Evolutionary conservation across 37 sponge, comb jelly and placozoan genomes (phyloP).

Genomic region (Sycon ciliatum): DNA sequence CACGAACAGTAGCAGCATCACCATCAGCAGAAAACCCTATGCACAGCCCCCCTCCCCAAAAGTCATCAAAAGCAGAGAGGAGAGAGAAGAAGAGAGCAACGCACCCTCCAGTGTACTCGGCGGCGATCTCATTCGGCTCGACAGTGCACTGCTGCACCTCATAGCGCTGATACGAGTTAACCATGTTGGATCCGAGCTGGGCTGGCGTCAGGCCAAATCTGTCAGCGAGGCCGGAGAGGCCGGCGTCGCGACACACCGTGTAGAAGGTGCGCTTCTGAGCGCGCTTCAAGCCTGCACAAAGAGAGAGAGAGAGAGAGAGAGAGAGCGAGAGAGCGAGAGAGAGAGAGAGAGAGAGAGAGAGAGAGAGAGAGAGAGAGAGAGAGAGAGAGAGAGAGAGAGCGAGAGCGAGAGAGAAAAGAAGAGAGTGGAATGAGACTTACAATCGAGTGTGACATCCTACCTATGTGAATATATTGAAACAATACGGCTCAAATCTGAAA

Average conservation of each 20-base stretch:
- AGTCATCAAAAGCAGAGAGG: not conserved
- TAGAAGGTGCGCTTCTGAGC: slow-evolving; percentile 60
- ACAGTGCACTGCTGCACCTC: slow-evolving; percentile 74
- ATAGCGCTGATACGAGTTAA: slow-evolving; percentile 87
- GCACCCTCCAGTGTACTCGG: slow-evolving; percentile 45
- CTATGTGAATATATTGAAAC: too few relatives aligned
- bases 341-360: not conserved
- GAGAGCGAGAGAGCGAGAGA: too few relatives aligned
- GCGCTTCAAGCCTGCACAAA: not conserved
- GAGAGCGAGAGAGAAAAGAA: too few relatives aligned
- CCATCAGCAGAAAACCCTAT: too few relatives aligned
- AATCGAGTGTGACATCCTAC: too few relatives aligned
- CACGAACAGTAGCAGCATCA: too few relatives aligned
- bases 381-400: too few relatives aligned
- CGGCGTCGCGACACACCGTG: slow-evolving; percentile 75
- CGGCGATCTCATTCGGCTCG: slow-evolving; percentile 78
- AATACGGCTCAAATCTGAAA: too few relatives aligned
- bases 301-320: not conserved
- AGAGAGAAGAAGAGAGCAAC: not conserved
- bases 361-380: not conserved
- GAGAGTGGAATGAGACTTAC: too few relatives aligned
- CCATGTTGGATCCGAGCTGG: slow-evolving; percentile 90
- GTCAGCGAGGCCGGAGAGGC: slow-evolving; percentile 65
- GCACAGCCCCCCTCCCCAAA: too few relatives aligned
- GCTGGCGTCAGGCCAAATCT: slow-evolving; percentile 88